These are phyloP conservation scores for Terebella lapidaria DNA, from an alignment of 2,888 invertebrate genomes.

Conservation along the genomic window DNA sequence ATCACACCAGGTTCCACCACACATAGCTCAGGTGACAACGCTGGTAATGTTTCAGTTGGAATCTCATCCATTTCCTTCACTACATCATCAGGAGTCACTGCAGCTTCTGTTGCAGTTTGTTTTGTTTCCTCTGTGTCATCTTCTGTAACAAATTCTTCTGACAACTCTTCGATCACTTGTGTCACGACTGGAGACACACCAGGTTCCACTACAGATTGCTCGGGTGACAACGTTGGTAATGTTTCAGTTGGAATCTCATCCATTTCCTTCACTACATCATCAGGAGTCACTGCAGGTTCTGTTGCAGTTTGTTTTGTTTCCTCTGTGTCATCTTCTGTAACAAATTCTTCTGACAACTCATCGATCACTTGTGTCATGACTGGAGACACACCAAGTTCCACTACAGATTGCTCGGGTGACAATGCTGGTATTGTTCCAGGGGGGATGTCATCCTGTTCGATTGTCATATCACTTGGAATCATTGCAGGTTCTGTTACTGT, in stretches of 20 bases:
- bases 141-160: background rate
- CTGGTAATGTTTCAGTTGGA: background rate
- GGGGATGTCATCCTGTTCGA: background rate
- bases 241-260: background rate
- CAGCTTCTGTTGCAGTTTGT: conserved; percentile 15
- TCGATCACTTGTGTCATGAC: background rate
- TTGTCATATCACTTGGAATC: background rate
- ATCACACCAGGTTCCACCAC: background rate
- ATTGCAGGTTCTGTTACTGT: background rate
- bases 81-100: conserved; percentile 8
- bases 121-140: conserved; percentile 1
- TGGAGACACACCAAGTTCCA: background rate
- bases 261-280: background rate
- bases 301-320: background rate
- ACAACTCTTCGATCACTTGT: background rate
- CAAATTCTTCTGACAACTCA: background rate
- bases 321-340: conserved; percentile 1
- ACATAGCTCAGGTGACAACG: background rate
- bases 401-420: background rate
- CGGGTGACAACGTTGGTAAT: background rate
- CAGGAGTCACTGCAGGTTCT: background rate
- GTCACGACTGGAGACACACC: background rate
- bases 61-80: background rate
- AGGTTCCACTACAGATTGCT: background rate
- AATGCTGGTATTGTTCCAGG: background rate